Conservation (phyloP, 2,113 vertebrate genomes). For the Aldabrachelys gigantea region DNA sequence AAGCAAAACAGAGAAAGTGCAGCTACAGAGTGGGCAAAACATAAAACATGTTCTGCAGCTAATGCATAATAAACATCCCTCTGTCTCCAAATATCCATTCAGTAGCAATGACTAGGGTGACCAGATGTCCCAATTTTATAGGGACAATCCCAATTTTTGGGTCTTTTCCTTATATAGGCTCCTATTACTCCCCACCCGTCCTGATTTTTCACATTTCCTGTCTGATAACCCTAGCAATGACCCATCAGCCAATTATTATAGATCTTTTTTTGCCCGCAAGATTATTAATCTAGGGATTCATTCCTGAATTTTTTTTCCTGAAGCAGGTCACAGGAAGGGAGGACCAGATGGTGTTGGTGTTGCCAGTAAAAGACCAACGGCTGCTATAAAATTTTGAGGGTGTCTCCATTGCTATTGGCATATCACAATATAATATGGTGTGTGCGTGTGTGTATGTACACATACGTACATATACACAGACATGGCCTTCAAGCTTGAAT, state of each 20-base stretch:
- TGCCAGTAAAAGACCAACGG: slow-evolving; percentile 11
- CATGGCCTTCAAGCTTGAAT: accelerated
- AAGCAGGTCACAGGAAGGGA: background rate
- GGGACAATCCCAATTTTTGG: too few relatives aligned
- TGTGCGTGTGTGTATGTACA: too few relatives aligned
- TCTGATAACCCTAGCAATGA: background rate
- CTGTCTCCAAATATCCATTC: background rate
- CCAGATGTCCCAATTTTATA: too few relatives aligned
- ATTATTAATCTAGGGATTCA: slow-evolving; percentile 30
- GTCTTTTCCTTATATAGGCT: too few relatives aligned
- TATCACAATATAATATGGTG: background rate
- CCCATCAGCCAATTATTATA: background rate
- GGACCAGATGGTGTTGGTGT: background rate
- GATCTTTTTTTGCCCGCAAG: background rate
- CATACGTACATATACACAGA: too few relatives aligned
- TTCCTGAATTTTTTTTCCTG: slow-evolving; percentile 2
- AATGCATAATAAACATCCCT: background rate
- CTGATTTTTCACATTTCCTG: too few relatives aligned
- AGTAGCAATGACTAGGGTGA: background rate
- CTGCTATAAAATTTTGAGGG: background rate
- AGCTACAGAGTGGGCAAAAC: background rate
- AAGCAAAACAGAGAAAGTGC: background rate
- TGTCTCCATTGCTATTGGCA: background rate
- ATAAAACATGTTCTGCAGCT: background rate
- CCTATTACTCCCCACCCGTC: too few relatives aligned